These are phyloP conservation scores for Mormyrus hasselquistii DNA, from an alignment of 2,797 vertebrate species.

Conservation along the genomic window DNA sequence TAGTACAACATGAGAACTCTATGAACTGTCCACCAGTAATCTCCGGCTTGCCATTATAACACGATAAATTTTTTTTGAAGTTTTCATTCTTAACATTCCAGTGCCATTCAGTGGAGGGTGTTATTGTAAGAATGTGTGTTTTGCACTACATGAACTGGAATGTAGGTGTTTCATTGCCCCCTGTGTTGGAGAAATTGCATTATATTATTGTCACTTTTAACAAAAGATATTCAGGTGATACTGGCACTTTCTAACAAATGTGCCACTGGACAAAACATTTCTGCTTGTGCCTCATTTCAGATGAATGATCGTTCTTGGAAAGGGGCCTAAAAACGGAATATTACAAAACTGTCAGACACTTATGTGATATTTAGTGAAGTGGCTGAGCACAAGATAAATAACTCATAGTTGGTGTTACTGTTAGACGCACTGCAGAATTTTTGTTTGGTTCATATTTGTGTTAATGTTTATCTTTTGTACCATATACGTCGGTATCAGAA, in stretches of 20 bases:
- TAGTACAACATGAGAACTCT: slow-evolving; percentile 19
- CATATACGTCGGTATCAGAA: neutral
- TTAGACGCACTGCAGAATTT: neutral
- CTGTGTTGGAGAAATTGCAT: neutral
- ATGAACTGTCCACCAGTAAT: slow-evolving; percentile 16
- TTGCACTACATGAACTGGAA: neutral
- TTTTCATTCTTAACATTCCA: neutral
- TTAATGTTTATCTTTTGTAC: neutral
- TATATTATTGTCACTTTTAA: neutral
- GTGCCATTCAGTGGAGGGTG: slow-evolving; percentile 3
- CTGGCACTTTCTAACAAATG: neutral
- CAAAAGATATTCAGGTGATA: neutral
- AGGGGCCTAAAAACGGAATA: neutral
- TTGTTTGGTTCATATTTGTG: neutral
- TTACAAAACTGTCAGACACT: neutral
- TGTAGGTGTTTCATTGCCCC: neutral
- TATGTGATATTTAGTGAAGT: neutral
- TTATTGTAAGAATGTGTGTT: slow-evolving; percentile 17
- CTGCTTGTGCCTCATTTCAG: neutral
- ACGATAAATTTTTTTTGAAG: neutral
- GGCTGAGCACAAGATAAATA: neutral
- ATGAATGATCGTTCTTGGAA: neutral
- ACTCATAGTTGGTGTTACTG: neutral
- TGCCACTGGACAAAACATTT: neutral
- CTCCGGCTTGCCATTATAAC: neutral